Percentiles rank a stretch among this genome's conserved stretches.
These are phyloP conservation scores for Saccostrea echinata DNA, from an alignment of 1,140 invertebrate species.

Conservation along the genomic window DNA sequence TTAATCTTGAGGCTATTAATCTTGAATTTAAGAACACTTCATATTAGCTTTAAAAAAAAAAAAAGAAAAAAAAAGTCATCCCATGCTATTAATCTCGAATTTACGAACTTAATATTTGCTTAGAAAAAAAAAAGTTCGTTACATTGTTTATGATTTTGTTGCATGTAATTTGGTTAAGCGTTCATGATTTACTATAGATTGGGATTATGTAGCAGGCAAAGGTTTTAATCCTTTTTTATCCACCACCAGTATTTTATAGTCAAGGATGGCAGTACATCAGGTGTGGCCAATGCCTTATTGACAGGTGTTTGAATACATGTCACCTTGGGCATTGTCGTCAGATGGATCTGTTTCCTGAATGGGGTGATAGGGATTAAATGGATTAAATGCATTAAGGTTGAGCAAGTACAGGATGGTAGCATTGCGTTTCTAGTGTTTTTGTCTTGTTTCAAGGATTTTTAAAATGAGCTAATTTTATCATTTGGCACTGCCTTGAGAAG, in stretches of 20 bases:
- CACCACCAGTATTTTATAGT: background rate
- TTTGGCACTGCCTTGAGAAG: background rate
- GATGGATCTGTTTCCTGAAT: background rate
- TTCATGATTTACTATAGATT: background rate
- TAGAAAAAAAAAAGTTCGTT: background rate
- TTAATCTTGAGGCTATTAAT: too few species aligned
- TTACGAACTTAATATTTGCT: background rate
- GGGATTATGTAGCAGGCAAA: background rate
- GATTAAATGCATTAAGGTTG: background rate
- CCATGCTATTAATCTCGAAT: too few species aligned
- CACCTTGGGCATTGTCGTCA: background rate
- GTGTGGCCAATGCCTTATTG: background rate
- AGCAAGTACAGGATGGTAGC: background rate
- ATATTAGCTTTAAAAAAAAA: background rate
- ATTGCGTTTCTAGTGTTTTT: background rate
- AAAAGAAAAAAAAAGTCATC: too few species aligned
- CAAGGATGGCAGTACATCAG: background rate
- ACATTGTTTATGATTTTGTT: conserved; percentile 19
- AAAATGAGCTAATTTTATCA: background rate
- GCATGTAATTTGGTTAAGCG: conserved; percentile 16
- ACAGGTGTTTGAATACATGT: conserved; percentile 15
- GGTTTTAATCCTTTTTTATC: conserved; percentile 8
- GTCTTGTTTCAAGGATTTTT: background rate
- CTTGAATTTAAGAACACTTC: too few species aligned
- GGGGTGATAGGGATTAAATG: background rate